Conservation (phyloP, 2,113 vertebrate species). For the Tauraco erythrolophus region DNA sequence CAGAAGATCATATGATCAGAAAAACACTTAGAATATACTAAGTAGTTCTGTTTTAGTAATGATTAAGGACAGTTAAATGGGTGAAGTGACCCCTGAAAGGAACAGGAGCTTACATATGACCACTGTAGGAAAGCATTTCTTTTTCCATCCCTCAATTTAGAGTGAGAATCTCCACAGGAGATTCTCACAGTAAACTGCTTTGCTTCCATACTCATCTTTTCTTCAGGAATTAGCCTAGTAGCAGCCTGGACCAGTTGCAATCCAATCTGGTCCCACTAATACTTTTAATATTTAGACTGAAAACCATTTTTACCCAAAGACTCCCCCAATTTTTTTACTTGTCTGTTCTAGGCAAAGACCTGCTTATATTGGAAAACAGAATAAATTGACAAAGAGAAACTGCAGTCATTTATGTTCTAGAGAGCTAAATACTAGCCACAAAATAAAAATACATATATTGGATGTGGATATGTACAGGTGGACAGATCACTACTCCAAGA, state of each 20-base stretch:
- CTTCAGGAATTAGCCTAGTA: neutral
- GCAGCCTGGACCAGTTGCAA: neutral
- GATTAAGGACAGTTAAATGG: neutral
- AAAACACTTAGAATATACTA: neutral
- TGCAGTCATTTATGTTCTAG: neutral
- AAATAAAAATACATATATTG: neutral
- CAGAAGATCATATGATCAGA: neutral
- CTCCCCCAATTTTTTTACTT: neutral
- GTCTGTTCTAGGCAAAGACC: neutral
- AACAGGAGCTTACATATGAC: neutral
- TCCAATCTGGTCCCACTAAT: neutral
- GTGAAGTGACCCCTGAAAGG: neutral
- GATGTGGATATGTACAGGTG: neutral
- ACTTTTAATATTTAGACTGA: neutral
- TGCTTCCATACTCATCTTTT: neutral
- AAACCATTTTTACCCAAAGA: neutral
- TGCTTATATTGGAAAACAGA: neutral
- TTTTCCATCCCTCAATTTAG: neutral
- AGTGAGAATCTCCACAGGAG: neutral
- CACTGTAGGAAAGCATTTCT: neutral
- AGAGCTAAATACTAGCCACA: neutral
- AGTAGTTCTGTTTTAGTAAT: neutral
- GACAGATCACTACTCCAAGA: neutral
- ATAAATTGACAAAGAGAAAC: neutral
- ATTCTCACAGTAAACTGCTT: neutral